Base-by-base conservation (phyloP, 2,797 vertebrate species). In the Lacerta agilis region DNA sequence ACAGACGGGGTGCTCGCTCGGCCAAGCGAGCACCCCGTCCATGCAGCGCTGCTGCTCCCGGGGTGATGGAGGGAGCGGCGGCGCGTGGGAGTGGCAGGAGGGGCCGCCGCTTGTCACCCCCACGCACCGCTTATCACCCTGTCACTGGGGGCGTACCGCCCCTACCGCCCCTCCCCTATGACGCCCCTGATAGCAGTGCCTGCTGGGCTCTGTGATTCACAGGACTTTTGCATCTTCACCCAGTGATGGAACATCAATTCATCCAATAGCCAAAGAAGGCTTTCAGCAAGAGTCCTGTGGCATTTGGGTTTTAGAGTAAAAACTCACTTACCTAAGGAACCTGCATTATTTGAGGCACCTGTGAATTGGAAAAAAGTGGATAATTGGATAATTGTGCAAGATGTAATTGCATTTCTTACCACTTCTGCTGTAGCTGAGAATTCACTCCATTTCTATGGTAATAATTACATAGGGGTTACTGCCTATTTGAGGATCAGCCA, bases 211-310 rank as follows among this genome's bases (percentile, higher is more conserved):
- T 77, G 43, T 77, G 25, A 49, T 27, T 18, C 38, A 45, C 3
- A 17, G 27, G 25, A 38, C 23, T 45, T 77, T 18, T 27, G 25
- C 23, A n/a, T 33, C 69, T 71, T 71, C 10, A n/a, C 69, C n/a
- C 17, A 33, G n/a, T 33, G 20, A 64, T 8, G 6, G 61, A 64
- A 64, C 7, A 7, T 8, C 61, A 64, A 23, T 64, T 17, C 33
- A 1, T 6, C 10, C 3, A 6, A n/a, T 3, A 10, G 27, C 1
- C n/a, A 29, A 71, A 13, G 11, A n/a, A 71, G 0, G 17, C 20
- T 64, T 64, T 23, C 18, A 64, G 5, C 61, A 64, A 64, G 13
- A 71, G 4, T n/a, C 69, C n/a, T 6, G 11, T 71, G 69, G 15
- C 11, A 33, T 33, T n/a, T 33, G 6, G 29, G n/a, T 71, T 71